These are phyloP conservation scores for Saxidomus purpurata DNA, from an alignment of 1,140 invertebrate species.

Conservation along the genomic window DNA sequence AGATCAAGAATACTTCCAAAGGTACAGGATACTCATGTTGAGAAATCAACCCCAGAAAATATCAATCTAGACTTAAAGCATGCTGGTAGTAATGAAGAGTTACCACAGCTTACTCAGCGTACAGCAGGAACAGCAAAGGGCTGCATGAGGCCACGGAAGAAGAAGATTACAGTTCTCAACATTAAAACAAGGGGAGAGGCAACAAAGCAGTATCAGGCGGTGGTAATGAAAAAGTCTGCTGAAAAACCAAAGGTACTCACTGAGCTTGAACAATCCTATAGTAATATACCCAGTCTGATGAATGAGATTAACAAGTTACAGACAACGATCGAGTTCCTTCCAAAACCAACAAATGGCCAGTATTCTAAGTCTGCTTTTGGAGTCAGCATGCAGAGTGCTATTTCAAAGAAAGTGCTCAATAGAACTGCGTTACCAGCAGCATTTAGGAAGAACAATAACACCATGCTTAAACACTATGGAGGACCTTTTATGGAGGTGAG, in stretches of 20 bases:
- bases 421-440: slow-evolving; percentile 28
- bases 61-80: slow-evolving; percentile 10
- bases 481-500: slow-evolving; percentile 34
- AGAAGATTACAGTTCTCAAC: not conserved
- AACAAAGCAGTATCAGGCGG: not conserved
- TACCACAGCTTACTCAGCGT: not conserved
- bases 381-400: slow-evolving; percentile 46
- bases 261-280: slow-evolving; percentile 51
- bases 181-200: slow-evolving; percentile 33
- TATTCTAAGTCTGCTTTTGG: slow-evolving; percentile 56
- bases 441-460: slow-evolving; percentile 60
- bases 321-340: slow-evolving; percentile 13
- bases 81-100: not conserved
- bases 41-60: slow-evolving; percentile 20
- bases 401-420: slow-evolving; percentile 61
- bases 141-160: not conserved
- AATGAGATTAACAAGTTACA: slow-evolving; percentile 34
- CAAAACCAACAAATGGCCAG: not conserved
- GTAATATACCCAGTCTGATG: slow-evolving; percentile 5
- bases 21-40: not conserved
- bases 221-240: not conserved
- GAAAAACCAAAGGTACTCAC: not conserved
- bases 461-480: slow-evolving; percentile 52
- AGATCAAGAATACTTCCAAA: not conserved
- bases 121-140: not conserved